Conservation (phyloP, 2,797 vertebrate species). For the Ptychadena robeensis region DNA sequence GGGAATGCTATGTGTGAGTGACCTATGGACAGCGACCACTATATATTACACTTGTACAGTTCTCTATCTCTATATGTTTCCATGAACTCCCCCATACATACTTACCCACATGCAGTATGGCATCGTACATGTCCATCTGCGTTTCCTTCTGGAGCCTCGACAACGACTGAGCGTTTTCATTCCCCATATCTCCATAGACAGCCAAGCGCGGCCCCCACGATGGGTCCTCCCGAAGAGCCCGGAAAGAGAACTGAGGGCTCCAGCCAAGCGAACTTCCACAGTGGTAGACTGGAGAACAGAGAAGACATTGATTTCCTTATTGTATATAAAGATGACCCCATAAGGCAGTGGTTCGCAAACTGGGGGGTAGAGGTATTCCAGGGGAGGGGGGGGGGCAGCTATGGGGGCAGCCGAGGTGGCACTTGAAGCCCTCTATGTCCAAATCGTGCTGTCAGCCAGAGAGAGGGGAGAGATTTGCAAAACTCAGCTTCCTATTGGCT, state of each 20-base stretch:
- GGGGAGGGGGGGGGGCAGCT: too few relatives aligned
- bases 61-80: not conserved
- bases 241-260: constrained; percentile 84
- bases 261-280: constrained; percentile 84
- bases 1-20: not conserved
- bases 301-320: too few relatives aligned
- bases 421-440: too few relatives aligned
- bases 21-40: not conserved
- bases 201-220: constrained; percentile 84
- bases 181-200: constrained; percentile 87
- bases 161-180: constrained; percentile 87
- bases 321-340: too few relatives aligned
- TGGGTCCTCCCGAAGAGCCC: constrained; percentile 75
- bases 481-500: too few relatives aligned
- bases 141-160: constrained; percentile 85
- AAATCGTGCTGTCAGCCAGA: too few relatives aligned
- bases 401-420: too few relatives aligned
- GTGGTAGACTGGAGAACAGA: constrained; percentile 81
- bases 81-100: not conserved
- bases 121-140: constrained; percentile 83
- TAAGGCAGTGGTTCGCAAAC: too few relatives aligned
- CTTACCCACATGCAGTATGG: constrained; percentile 86
- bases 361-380: too few relatives aligned
- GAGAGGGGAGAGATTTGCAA: too few relatives aligned
- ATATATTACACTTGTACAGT: not conserved